These are phyloP conservation scores for Drosophila subquinaria DNA, from an alignment of 2,888 invertebrate genomes.

Conservation along the genomic window DNA sequence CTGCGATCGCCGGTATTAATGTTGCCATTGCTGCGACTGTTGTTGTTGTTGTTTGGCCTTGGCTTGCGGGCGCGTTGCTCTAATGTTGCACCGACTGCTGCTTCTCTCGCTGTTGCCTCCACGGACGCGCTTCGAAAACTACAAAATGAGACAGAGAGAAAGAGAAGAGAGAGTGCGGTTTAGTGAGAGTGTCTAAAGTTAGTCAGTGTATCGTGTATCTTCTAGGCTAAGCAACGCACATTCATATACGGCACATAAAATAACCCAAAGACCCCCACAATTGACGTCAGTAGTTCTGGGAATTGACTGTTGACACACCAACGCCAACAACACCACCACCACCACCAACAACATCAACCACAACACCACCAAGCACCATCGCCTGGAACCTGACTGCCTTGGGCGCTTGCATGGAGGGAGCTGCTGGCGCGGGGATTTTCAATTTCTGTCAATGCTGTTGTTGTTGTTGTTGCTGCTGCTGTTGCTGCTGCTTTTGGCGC, in stretches of 20 bases:
- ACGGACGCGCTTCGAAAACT: slow-evolving; percentile 79
- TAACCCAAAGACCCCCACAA: slow-evolving; percentile 47
- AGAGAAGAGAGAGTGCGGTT: slow-evolving; percentile 9
- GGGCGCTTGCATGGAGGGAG: slow-evolving; percentile 37
- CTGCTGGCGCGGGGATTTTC: slow-evolving; percentile 38
- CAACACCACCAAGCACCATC: not conserved
- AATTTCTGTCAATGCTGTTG: slow-evolving; percentile 20
- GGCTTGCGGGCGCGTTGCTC: slow-evolving; percentile 69
- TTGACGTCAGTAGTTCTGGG: slow-evolving; percentile 63
- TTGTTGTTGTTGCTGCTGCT: slow-evolving; percentile 27
- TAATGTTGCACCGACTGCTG: slow-evolving; percentile 64
- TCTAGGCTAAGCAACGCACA: slow-evolving; percentile 47
- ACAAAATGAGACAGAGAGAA: slow-evolving; percentile 28
- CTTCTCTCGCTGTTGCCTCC: slow-evolving; percentile 72
- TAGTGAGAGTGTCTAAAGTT: slow-evolving; percentile 19
- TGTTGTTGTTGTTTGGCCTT: slow-evolving; percentile 64
- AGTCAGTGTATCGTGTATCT: slow-evolving; percentile 48
- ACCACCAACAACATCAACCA: too few relatives aligned
- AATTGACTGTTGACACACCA: slow-evolving; percentile 68
- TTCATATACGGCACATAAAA: slow-evolving; percentile 68
- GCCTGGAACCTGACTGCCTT: slow-evolving; percentile 65
- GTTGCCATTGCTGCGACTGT: slow-evolving; percentile 84
- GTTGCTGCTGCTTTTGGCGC: slow-evolving; percentile 22
- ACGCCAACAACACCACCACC: slow-evolving; percentile 18
- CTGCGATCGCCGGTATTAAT: slow-evolving; percentile 84